Evolutionary conservation across 2,888 invertebrate species (phyloP).

Genomic region (Hartigia nigra): DNA sequence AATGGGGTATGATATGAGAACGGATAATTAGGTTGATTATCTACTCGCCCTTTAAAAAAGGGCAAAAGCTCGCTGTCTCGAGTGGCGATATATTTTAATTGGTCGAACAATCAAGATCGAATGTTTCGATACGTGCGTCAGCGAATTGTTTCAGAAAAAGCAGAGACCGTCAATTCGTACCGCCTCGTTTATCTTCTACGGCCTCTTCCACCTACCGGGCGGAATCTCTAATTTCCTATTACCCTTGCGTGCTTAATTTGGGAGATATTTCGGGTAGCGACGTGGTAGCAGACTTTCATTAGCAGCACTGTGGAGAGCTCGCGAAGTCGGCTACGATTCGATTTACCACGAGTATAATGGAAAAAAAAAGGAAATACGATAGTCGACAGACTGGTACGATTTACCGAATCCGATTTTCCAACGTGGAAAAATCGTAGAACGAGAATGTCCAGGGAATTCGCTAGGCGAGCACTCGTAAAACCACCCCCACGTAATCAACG

Average conservation of each 20-base stretch:
- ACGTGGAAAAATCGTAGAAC: background rate
- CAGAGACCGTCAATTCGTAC: background rate
- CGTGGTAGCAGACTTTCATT: background rate
- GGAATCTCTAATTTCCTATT: background rate
- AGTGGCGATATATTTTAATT: background rate
- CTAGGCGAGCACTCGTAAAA: background rate
- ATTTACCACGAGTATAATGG: constrained; percentile 25
- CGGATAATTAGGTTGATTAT: background rate
- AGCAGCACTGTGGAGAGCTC: background rate
- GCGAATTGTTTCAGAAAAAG: background rate
- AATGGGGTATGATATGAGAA: background rate
- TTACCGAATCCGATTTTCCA: background rate
- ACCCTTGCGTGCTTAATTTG: constrained; percentile 35
- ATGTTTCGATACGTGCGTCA: constrained; percentile 2
- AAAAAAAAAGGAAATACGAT: background rate
- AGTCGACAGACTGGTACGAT: background rate
- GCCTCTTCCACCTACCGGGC: constrained; percentile 12
- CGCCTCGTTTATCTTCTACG: background rate
- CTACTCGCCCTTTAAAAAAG: background rate
- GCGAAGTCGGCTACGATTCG: background rate
- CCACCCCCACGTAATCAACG: background rate
- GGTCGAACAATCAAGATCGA: background rate
- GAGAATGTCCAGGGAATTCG: background rate
- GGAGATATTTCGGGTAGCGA: constrained; percentile 19
- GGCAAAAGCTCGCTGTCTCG: background rate